phyloP scores from a whole-genome alignment of 1,140 invertebrate species.

The Asobara japonica region DNA sequence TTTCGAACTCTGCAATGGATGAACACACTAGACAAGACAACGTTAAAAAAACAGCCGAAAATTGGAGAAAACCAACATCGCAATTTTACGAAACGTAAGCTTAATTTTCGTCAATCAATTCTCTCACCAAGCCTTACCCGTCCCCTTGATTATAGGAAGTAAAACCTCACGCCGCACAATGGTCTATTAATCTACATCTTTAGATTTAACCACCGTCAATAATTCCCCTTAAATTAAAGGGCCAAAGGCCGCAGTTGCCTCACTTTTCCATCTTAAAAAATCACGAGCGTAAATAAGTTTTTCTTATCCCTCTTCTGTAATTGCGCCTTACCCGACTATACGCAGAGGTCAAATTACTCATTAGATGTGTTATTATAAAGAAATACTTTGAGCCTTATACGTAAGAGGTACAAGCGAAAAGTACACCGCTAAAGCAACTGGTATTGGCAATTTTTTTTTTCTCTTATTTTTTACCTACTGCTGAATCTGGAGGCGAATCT shows the following conservation, averaged over 20 bases:
- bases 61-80: too few relatives aligned
- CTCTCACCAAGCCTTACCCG: not conserved
- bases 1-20: too few relatives aligned
- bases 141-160: not conserved
- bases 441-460: not conserved
- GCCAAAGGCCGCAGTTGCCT: not conserved
- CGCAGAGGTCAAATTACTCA: constrained; percentile 1
- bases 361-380: not conserved
- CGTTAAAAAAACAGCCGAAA: too few relatives aligned
- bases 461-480: not conserved
- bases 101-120: too few relatives aligned
- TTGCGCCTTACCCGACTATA: not conserved
- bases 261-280: not conserved
- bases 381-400: constrained; percentile 4
- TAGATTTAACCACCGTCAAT: not conserved
- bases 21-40: too few relatives aligned
- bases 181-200: not conserved
- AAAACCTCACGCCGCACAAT: not conserved
- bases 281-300: not conserved
- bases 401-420: not conserved
- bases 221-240: not conserved
- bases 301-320: not conserved
- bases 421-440: not conserved
- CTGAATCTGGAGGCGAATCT: not conserved
- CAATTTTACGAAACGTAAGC: too few relatives aligned